Evolutionary conservation across 2,113 vertebrate species (phyloP), one percentile per base, ranked within the genome.

Genomic region (Pungitius pungitius): DNA sequence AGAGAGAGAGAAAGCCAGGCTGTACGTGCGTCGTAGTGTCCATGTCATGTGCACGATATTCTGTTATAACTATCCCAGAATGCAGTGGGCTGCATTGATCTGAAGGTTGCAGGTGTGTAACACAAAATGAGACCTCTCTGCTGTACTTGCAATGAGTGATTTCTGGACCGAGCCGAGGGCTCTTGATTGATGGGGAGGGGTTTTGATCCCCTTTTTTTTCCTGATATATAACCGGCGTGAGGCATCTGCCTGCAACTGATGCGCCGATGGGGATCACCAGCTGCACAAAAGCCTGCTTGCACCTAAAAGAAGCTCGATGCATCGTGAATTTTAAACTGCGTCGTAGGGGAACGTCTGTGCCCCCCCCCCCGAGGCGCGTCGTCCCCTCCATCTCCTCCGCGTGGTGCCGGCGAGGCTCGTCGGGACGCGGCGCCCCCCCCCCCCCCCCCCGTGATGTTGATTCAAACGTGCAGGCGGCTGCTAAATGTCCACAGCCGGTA

Each of bases 401-500:
- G n/a, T n/a, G n/a, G n/a, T n/a, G n/a, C n/a, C n/a, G n/a, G n/a
- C n/a, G n/a, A n/a, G n/a, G n/a, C n/a, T n/a, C n/a, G n/a, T n/a
- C n/a, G n/a, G n/a, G n/a, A n/a, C n/a, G n/a, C n/a, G n/a, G n/a
- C n/a, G 17, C 8, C 33, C n/a, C n/a, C n/a, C n/a, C n/a, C n/a
- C n/a, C 52, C 1, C 18, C 39, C 43, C 30, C 12, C 79, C 2
- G 64, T 87, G 88, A 89, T 76, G 75, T 39, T 85, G 81, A 87
- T 77, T 60, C 77, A 78, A 79, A 80, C 83, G 77, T 82, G 83
- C 87, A 86, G 77, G 73, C 82, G 89, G 87, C 88, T 87, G 87
- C 82, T 89, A 87, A 86, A 85, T 80, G 75, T 72, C 79, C 86
- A 78, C 86, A 90, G 89, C 85, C 87, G 87, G 79, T 84, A 78